These are phyloP conservation scores for Pogonomyrmex californicus DNA, from an alignment of 1,140 invertebrate genomes.

Conservation along the genomic window DNA sequence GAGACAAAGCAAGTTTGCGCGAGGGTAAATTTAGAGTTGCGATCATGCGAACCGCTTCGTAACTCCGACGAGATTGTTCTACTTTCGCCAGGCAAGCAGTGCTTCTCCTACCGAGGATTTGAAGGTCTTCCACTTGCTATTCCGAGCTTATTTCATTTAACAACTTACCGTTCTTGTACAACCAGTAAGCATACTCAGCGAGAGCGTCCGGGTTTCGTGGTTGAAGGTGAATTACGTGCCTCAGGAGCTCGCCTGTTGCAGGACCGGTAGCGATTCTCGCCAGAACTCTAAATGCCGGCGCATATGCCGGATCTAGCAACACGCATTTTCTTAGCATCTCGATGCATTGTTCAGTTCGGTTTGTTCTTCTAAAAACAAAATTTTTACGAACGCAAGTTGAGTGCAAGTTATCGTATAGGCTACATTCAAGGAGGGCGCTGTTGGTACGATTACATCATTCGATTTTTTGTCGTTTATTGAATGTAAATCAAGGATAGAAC, in stretches of 20 bases:
- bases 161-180: slow-evolving; percentile 88
- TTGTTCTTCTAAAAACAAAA: slow-evolving; percentile 88
- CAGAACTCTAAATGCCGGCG: slow-evolving; percentile 90
- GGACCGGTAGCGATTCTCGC: slow-evolving; percentile 88
- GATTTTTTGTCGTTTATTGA: too few relatives aligned
- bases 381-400: background rate
- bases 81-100: slow-evolving; percentile 57
- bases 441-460: too few relatives aligned
- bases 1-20: slow-evolving; percentile 76
- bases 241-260: slow-evolving; percentile 87
- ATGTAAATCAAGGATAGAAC: too few relatives aligned
- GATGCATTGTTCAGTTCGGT: slow-evolving; percentile 89
- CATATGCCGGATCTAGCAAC: slow-evolving; percentile 89
- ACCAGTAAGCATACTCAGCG: slow-evolving; percentile 90
- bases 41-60: slow-evolving; percentile 9
- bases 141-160: slow-evolving; percentile 44
- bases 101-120: slow-evolving; percentile 75
- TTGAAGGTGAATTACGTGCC: slow-evolving; percentile 88
- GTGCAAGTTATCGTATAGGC: background rate
- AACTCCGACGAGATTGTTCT: slow-evolving; percentile 46
- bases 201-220: slow-evolving; percentile 90
- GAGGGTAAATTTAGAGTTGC: slow-evolving; percentile 74
- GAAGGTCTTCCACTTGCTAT: slow-evolving; percentile 11
- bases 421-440: too few relatives aligned
- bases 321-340: slow-evolving; percentile 91